These are phyloP conservation scores for Dilophus febrilis DNA, from an alignment of 2,888 invertebrate genomes.

Conservation along the genomic window DNA sequence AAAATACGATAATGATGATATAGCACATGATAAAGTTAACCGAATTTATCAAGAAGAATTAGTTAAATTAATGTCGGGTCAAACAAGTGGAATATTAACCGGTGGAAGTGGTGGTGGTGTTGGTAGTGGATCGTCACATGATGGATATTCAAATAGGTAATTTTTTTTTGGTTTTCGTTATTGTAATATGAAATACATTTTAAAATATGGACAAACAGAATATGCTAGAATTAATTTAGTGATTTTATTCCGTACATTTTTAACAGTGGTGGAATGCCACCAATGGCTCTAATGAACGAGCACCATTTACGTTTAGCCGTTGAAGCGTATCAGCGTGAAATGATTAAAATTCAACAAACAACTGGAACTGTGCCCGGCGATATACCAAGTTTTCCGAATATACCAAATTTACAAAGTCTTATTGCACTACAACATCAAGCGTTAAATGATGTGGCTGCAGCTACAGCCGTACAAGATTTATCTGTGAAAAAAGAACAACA, in stretches of 20 bases:
- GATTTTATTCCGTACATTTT: constrained; percentile 75
- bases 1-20: constrained; percentile 84
- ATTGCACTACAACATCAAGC: constrained; percentile 61
- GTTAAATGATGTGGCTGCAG: constrained; percentile 44
- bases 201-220: too few relatives aligned
- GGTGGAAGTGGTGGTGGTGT: too few relatives aligned
- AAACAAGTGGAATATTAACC: too few relatives aligned
- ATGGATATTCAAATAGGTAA: constrained; percentile 18
- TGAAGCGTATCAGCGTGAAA: constrained; percentile 84
- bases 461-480: constrained; percentile 59
- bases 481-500: constrained; percentile 63
- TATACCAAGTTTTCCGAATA: constrained; percentile 22
- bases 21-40: constrained; percentile 90
- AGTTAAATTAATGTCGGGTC: constrained; percentile 71
- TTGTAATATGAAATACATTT: too few relatives aligned
- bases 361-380: constrained; percentile 26
- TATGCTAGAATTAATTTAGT: constrained; percentile 29
- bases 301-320: constrained; percentile 81
- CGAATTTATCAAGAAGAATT: constrained; percentile 91
- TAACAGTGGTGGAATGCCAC: constrained; percentile 31
- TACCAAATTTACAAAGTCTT: constrained; percentile 42
- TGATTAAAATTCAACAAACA: constrained; percentile 55
- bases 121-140: constrained; percentile 60
- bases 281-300: constrained; percentile 33
- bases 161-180: too few relatives aligned